Evolutionary conservation across 2,113 vertebrate genomes (phyloP).

Genomic region (Mirounga angustirostris): DNA sequence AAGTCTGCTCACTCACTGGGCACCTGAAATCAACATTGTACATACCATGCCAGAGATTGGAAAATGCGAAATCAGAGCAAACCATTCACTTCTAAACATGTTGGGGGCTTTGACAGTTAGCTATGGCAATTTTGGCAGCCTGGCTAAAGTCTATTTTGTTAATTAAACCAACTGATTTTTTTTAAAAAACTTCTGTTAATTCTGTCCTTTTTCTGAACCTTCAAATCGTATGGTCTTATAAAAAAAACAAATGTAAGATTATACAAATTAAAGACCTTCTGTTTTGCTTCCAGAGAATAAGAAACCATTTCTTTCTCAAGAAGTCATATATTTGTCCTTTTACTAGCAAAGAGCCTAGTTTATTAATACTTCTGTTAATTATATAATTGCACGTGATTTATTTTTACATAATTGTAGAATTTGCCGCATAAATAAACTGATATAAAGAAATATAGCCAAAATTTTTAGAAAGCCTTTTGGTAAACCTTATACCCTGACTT

Average conservation of each 20-base stretch:
- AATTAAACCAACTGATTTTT: neutral
- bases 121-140: neutral
- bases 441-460: neutral
- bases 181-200: neutral
- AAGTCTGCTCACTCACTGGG: neutral
- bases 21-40: neutral
- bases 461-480: neutral
- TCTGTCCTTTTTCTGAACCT: neutral
- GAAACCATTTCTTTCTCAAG: neutral
- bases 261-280: neutral
- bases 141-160: neutral
- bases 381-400: neutral
- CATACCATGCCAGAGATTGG: neutral
- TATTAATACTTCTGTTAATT: neutral
- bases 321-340: neutral
- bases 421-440: neutral
- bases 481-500: neutral
- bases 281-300: neutral
- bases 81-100: neutral
- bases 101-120: neutral
- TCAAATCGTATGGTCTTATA: constrained; percentile 9
- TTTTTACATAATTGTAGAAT: neutral
- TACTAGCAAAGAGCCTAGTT: neutral
- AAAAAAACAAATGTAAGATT: neutral
- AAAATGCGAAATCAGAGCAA: neutral